Percentiles rank a stretch among this genome's conserved stretches.
These are phyloP conservation scores for Nothocercus nigrocapillus DNA, from an alignment of 2,113 vertebrate genomes.

Conservation along the genomic window DNA sequence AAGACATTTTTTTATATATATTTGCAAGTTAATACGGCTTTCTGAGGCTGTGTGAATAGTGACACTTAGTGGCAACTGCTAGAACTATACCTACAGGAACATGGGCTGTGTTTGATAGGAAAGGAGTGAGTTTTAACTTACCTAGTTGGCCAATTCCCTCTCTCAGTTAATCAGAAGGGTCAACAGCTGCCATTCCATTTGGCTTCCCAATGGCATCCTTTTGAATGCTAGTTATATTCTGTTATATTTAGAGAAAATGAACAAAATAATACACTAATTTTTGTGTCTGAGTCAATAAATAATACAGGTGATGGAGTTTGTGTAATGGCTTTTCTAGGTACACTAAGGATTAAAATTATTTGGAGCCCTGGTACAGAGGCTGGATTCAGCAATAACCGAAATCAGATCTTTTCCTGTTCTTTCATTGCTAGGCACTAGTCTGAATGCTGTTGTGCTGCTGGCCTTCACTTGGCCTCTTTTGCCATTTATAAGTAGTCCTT, in stretches of 20 bases:
- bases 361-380: neutral
- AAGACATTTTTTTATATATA: neutral
- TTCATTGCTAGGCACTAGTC: neutral
- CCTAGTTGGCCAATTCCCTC: neutral
- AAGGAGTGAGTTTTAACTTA: neutral
- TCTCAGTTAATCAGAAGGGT: neutral
- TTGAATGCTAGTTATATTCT: neutral
- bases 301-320: neutral
- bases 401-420: neutral
- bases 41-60: constrained; percentile 52
- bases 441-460: neutral
- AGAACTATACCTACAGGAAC: neutral
- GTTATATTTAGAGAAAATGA: neutral
- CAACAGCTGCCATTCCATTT: neutral
- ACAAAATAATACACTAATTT: neutral
- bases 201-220: neutral
- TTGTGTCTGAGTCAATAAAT: neutral
- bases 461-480: neutral
- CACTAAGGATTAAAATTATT: neutral
- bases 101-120: neutral
- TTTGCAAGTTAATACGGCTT: neutral
- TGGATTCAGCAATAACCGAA: neutral
- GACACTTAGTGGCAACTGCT: constrained; percentile 53
- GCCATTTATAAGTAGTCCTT: neutral
- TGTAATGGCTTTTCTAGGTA: neutral